A percentile compares a stretch with the other conserved stretches of the same genome.
Conservation (phyloP, 2,797 vertebrate genomes). For the Cyclura pinguis region DNA sequence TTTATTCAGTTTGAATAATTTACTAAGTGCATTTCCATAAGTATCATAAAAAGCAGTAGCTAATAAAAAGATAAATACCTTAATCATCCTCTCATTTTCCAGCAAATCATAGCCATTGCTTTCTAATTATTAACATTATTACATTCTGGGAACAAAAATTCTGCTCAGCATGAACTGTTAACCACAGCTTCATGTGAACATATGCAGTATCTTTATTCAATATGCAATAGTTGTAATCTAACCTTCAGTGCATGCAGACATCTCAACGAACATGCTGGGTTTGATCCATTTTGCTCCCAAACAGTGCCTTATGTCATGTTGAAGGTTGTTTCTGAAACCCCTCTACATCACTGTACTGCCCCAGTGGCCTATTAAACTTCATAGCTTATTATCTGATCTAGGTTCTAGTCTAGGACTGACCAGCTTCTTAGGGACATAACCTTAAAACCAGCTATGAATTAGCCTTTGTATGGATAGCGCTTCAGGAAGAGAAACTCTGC, state of each 20-base stretch:
- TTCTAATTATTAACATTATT: constrained; percentile 51
- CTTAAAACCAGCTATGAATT: not conserved
- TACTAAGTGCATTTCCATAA: constrained; percentile 71
- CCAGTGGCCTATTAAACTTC: not conserved
- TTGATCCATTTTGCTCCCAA: not conserved
- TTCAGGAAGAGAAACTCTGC: not conserved
- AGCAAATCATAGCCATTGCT: constrained; percentile 46
- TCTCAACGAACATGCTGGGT: not conserved
- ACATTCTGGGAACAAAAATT: constrained; percentile 32
- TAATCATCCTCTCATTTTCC: constrained; percentile 56
- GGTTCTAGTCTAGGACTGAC: not conserved
- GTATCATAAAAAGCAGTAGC: constrained; percentile 62
- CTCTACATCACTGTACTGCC: not conserved
- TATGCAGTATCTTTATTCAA: not conserved
- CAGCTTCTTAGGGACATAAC: no score
- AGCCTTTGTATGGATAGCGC: not conserved
- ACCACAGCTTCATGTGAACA: constrained; percentile 29
- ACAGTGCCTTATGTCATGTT: not conserved
- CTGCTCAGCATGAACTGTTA: not conserved
- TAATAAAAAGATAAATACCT: constrained; percentile 66
- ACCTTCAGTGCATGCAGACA: not conserved
- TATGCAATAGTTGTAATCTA: not conserved
- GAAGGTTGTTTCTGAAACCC: not conserved
- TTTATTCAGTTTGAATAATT: constrained; percentile 72
- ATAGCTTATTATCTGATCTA: not conserved